These are phyloP conservation scores for Timandra comae DNA, from an alignment of 2,888 invertebrate species.

Conservation along the genomic window DNA sequence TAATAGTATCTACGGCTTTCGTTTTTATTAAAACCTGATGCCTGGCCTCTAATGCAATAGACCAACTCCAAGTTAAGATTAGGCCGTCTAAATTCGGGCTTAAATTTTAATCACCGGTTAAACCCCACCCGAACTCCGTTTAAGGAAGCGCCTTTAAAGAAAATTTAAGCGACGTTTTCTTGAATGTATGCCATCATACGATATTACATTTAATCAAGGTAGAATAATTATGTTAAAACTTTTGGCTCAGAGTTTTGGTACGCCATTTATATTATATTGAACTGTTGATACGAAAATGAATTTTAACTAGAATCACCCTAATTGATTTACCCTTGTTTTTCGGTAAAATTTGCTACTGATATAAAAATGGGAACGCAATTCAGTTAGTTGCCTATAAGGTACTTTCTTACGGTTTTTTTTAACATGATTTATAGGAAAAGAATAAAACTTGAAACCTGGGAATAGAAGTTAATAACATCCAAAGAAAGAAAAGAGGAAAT, in stretches of 20 bases:
- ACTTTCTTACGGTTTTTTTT: too few species aligned
- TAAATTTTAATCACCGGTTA: slow-evolving; percentile 65
- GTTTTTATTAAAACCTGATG: too few species aligned
- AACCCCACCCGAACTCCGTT: slow-evolving; percentile 48
- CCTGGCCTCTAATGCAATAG: slow-evolving; percentile 56
- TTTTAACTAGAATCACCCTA: too few species aligned
- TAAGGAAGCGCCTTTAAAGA: slow-evolving; percentile 45
- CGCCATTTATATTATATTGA: slow-evolving; percentile 7
- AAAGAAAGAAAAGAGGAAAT: too few species aligned
- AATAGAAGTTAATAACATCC: too few species aligned
- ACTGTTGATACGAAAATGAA: slow-evolving; percentile 11
- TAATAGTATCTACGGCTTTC: too few species aligned
- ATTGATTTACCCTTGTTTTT: too few species aligned
- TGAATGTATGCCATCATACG: slow-evolving; percentile 41
- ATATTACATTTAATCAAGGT: slow-evolving; percentile 33
- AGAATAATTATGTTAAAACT: slow-evolving; percentile 29
- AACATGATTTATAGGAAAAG: too few species aligned
- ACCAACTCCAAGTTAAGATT: slow-evolving; percentile 58
- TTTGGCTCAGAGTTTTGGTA: slow-evolving; percentile 20
- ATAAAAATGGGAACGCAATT: too few species aligned
- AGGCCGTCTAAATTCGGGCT: slow-evolving; percentile 66
- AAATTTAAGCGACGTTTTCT: slow-evolving; percentile 54
- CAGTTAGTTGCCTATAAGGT: too few species aligned
- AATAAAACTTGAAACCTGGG: too few species aligned
- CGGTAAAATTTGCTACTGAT: too few species aligned